These are phyloP conservation scores for Fregata magnificens DNA, from an alignment of 2,113 vertebrate species.

Conservation along the genomic window DNA sequence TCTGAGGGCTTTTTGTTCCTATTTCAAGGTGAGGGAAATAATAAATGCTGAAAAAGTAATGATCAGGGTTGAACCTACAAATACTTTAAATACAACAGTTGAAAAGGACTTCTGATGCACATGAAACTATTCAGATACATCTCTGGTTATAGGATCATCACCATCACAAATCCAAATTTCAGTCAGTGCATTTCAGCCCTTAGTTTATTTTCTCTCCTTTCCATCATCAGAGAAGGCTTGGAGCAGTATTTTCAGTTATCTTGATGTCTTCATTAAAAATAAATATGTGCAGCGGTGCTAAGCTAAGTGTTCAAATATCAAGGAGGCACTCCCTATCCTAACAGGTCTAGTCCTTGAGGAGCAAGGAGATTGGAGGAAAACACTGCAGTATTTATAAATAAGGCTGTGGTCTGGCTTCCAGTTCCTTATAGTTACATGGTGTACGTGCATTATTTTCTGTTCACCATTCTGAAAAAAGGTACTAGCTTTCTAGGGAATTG, in stretches of 20 bases:
- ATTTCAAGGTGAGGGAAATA: neutral
- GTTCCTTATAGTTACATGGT: neutral
- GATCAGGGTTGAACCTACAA: neutral
- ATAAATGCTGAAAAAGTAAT: neutral
- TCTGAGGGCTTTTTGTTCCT: neutral
- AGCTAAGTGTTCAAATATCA: neutral
- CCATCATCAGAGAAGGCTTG: neutral
- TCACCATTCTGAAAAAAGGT: neutral
- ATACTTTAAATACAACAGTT: neutral
- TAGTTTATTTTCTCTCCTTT: neutral
- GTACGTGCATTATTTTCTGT: neutral
- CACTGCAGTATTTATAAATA: neutral
- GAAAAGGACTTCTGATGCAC: neutral
- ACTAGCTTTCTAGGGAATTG: constrained; percentile 17
- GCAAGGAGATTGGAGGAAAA: neutral
- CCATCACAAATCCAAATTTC: neutral
- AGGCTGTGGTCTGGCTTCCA: neutral
- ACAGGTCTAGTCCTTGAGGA: neutral
- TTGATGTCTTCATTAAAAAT: neutral
- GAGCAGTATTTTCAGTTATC: neutral
- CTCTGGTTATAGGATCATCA: neutral
- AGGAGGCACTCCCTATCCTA: neutral
- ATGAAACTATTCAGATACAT: neutral
- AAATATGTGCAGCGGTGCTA: neutral
- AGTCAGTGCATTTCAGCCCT: neutral